phyloP scores from a whole-genome alignment of 2,888 invertebrate species.

The Oscheius sp. region DNA sequence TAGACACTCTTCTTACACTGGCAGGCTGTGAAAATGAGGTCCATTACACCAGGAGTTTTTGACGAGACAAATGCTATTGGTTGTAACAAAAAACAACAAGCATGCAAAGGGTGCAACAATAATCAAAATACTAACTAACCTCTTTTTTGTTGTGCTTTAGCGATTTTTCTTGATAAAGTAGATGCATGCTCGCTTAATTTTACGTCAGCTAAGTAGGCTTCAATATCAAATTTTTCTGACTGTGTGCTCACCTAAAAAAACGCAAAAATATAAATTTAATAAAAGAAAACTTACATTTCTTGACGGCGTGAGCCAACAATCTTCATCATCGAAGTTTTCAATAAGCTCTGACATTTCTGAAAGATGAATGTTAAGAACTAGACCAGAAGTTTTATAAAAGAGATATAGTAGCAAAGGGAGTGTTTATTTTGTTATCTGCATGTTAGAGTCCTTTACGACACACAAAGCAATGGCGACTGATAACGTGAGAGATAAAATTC shows the following conservation, averaged over 20 bases:
- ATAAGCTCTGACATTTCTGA: too few relatives aligned
- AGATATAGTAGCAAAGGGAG: too few relatives aligned
- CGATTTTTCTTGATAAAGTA: constrained; percentile 23
- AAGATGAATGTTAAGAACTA: too few relatives aligned
- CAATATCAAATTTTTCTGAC: constrained; percentile 20
- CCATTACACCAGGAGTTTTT: constrained; percentile 2
- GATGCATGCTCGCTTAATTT: constrained; percentile 13
- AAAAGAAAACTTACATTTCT: constrained; percentile 2
- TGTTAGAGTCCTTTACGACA: too few relatives aligned
- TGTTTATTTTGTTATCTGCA: too few relatives aligned
- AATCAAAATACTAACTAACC: neutral
- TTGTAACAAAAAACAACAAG: neutral
- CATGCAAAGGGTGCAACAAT: neutral
- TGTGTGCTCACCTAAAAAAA: constrained; percentile 14
- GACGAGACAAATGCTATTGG: neutral
- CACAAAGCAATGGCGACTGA: too few relatives aligned
- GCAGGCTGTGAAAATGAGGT: neutral
- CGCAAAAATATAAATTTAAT: too few relatives aligned
- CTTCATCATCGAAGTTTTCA: constrained; percentile 18
- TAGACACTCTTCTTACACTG: neutral
- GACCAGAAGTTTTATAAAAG: too few relatives aligned
- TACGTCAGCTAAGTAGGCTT: constrained; percentile 10
- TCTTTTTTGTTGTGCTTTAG: constrained; percentile 6
- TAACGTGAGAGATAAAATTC: too few relatives aligned
- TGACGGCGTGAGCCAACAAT: constrained; percentile 20